A percentile compares a stretch with the other conserved stretches of the same genome.
Evolutionary conservation across 1,140 invertebrate species (phyloP).

Genomic region (Homarus americanus): DNA sequence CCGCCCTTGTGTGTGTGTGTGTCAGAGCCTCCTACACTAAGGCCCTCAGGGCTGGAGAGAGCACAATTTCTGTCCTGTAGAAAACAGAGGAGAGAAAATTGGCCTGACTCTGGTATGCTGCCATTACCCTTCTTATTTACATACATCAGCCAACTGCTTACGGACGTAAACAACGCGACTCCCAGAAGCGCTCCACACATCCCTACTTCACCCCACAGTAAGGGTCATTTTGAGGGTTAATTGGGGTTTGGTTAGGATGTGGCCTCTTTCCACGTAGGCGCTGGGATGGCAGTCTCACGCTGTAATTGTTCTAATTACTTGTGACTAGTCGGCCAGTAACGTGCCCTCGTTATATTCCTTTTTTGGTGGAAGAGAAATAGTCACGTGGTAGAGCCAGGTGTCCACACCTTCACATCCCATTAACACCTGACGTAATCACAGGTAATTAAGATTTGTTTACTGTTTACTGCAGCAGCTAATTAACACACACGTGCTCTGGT

Average conservation of each 20-base stretch:
- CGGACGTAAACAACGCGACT: conserved; percentile 23
- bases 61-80: too few species aligned
- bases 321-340: conserved; percentile 17
- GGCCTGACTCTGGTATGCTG: too few species aligned
- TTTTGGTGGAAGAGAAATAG: too few species aligned
- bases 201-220: conserved; percentile 9
- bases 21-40: conserved; percentile 16
- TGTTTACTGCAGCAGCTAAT: too few species aligned
- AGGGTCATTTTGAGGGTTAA: conserved; percentile 47
- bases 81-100: too few species aligned
- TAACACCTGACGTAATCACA: too few species aligned
- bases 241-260: not conserved
- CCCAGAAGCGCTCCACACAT: not conserved
- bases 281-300: conserved; percentile 37
- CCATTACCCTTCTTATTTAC: conserved; percentile 61
- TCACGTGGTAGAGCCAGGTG: too few species aligned
- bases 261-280: not conserved
- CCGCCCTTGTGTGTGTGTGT: not conserved
- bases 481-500: too few species aligned
- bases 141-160: conserved; percentile 40
- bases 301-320: conserved; percentile 60
- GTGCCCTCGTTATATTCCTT: too few species aligned
- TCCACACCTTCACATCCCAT: too few species aligned
- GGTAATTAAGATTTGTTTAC: too few species aligned
- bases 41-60: conserved; percentile 26